Evolutionary conservation across 2,888 invertebrate species (phyloP).

Genomic region (Dryobotodes eremita): DNA sequence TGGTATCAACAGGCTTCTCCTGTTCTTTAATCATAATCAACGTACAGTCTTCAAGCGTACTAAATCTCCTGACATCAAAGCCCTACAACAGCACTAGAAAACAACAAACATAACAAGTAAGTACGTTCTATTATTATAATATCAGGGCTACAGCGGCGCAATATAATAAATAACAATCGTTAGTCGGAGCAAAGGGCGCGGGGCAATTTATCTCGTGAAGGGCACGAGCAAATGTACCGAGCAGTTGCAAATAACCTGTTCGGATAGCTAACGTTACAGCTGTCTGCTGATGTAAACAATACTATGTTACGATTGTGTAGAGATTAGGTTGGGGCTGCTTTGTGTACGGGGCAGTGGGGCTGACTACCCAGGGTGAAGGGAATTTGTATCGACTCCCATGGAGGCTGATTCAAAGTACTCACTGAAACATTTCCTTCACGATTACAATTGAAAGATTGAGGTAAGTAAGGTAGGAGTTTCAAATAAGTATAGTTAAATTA

Average conservation of each 20-base stretch:
- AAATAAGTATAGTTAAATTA: background rate
- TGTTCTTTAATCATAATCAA: too few relatives aligned
- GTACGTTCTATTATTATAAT: conserved; percentile 58
- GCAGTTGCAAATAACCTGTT: conserved; percentile 23
- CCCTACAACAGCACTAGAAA: background rate
- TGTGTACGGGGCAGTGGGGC: background rate
- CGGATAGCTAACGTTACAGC: background rate
- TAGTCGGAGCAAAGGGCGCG: conserved; percentile 60
- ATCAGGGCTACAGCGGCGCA: conserved; percentile 33
- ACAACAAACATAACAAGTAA: conserved; percentile 4
- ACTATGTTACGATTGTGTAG: background rate
- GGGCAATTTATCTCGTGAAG: conserved; percentile 57
- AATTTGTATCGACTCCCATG: too few relatives aligned
- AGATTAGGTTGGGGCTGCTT: background rate
- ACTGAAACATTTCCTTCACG: background rate
- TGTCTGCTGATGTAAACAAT: conserved; percentile 41
- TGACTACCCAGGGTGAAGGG: too few relatives aligned
- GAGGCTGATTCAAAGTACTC: background rate
- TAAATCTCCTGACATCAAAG: background rate
- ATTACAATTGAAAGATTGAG: too few relatives aligned
- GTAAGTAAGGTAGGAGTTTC: background rate
- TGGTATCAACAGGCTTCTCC: background rate
- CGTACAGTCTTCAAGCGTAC: background rate
- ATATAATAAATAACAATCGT: conserved; percentile 62
- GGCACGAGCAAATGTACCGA: conserved; percentile 39